A percentile compares a stretch with the other conserved stretches of the same genome.
Conservation (phyloP, 2,888 invertebrate genomes). For the Bimastos eiseni region DNA sequence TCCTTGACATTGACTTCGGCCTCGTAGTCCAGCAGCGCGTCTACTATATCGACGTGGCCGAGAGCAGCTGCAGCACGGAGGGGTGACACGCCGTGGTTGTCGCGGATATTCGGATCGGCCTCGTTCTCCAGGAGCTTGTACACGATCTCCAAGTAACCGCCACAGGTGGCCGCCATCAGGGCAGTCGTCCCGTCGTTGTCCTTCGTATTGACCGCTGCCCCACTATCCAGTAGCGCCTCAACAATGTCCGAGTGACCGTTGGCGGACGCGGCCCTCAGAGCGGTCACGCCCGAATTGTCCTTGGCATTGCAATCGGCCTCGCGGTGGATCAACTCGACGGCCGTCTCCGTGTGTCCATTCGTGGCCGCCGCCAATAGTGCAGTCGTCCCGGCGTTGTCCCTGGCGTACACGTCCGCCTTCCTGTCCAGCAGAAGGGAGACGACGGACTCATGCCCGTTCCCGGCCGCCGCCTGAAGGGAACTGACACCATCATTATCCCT, state of each 20-base stretch:
- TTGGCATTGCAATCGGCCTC: constrained; percentile 26
- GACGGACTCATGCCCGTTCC: not conserved
- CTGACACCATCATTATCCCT: constrained; percentile 15
- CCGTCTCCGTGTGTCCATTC: constrained; percentile 80
- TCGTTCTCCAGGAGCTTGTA: constrained; percentile 22
- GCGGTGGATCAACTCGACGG: constrained; percentile 89
- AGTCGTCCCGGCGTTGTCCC: constrained; percentile 23
- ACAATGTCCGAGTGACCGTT: constrained; percentile 26
- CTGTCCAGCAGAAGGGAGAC: constrained; percentile 14
- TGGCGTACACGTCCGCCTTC: constrained; percentile 29
- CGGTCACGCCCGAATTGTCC: not conserved
- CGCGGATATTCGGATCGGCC: constrained; percentile 25
- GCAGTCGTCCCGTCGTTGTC: constrained; percentile 21
- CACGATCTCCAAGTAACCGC: constrained; percentile 28
- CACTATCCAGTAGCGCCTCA: constrained; percentile 21
- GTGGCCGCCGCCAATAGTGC: constrained; percentile 30
- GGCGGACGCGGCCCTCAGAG: constrained; percentile 15
- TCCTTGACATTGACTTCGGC: constrained; percentile 27
- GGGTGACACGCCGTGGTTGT: constrained; percentile 9
- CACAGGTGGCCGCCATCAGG: not conserved
- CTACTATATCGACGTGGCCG: constrained; percentile 25
- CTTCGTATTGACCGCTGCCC: not conserved
- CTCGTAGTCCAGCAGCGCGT: constrained; percentile 26
- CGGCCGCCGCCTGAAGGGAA: not conserved
- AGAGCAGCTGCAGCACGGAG: constrained; percentile 13